Conservation (phyloP, 2,797 vertebrate species). For the Gymnodraco acuticeps region DNA sequence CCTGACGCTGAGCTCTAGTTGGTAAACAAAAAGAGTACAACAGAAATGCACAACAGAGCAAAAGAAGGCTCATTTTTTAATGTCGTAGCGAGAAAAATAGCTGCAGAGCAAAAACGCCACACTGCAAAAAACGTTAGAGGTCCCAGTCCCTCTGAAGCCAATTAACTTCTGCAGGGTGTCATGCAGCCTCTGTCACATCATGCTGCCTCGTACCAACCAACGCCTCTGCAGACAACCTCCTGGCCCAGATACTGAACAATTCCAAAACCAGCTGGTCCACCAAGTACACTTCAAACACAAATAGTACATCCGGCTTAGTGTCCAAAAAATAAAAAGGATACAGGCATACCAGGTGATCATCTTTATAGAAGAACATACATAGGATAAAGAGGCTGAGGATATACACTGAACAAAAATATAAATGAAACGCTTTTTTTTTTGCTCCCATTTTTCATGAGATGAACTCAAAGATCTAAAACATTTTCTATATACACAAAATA, state of each 20-base stretch:
- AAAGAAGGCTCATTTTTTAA: conserved; percentile 37
- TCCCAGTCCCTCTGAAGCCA: conserved; percentile 62
- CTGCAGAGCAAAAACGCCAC: conserved; percentile 46
- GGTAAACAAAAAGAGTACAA: conserved; percentile 9
- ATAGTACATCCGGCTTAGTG: conserved; percentile 37
- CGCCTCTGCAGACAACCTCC: conserved; percentile 67
- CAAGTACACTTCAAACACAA: conserved; percentile 73
- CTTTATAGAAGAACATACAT: background rate
- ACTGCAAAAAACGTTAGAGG: conserved; percentile 40
- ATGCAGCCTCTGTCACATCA: conserved; percentile 61
- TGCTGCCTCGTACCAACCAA: conserved; percentile 69
- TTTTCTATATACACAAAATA: too few species aligned
- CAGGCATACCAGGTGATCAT: conserved; percentile 11
- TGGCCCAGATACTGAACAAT: conserved; percentile 72
- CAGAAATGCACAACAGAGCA: conserved; percentile 47
- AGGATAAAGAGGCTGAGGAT: background rate
- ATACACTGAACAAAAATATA: background rate
- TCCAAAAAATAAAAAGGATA: conserved; percentile 4
- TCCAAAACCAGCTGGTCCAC: conserved; percentile 71
- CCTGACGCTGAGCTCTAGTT: conserved; percentile 13
- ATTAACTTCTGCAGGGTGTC: conserved; percentile 59
- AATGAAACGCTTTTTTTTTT: too few species aligned
- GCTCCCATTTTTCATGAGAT: too few species aligned
- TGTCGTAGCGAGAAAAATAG: conserved; percentile 25
- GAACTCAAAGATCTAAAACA: too few species aligned